These are phyloP conservation scores for Rachycentron canadum DNA, from an alignment of 2,797 vertebrate species.

Conservation along the genomic window DNA sequence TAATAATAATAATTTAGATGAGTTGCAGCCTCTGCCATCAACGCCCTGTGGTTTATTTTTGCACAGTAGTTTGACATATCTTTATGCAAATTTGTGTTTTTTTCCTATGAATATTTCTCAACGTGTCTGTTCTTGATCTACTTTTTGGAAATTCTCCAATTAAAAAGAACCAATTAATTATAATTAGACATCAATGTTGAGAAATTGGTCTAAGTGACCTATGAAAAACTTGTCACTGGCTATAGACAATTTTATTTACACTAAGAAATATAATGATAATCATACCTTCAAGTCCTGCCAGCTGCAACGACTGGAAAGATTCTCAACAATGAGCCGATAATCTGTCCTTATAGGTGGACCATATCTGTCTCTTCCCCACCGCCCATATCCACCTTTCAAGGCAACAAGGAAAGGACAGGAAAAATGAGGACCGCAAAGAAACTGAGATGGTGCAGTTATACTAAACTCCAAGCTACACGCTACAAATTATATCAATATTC, in stretches of 20 bases:
- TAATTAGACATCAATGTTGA: not conserved
- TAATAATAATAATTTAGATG: too few species aligned
- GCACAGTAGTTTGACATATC: too few species aligned
- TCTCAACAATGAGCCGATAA: constrained; percentile 98
- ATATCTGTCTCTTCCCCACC: constrained; percentile 95
- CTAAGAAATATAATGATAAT: too few species aligned
- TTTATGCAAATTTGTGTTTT: too few species aligned
- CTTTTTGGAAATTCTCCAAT: too few species aligned
- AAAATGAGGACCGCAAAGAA: constrained; percentile 66
- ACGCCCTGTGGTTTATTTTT: too few species aligned
- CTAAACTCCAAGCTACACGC: constrained; percentile 75
- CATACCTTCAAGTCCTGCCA: constrained; percentile 98
- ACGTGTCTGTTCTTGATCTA: too few species aligned
- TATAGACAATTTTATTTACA: not conserved
- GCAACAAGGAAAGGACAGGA: constrained; percentile 77
- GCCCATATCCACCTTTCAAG: constrained; percentile 96
- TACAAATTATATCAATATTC: constrained; percentile 67
- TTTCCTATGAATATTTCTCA: not conserved
- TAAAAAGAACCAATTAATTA: too few species aligned
- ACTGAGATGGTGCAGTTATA: constrained; percentile 49
- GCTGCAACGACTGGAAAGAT: constrained; percentile 97
- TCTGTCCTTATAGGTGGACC: constrained; percentile 96
- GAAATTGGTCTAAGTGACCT: not conserved
- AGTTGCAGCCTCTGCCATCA: too few species aligned
- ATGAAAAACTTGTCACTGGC: too few species aligned